A percentile compares a stretch with the other conserved stretches of the same genome.
Conservation (phyloP, 2,888 invertebrate genomes). For the Netelia virgata region DNA sequence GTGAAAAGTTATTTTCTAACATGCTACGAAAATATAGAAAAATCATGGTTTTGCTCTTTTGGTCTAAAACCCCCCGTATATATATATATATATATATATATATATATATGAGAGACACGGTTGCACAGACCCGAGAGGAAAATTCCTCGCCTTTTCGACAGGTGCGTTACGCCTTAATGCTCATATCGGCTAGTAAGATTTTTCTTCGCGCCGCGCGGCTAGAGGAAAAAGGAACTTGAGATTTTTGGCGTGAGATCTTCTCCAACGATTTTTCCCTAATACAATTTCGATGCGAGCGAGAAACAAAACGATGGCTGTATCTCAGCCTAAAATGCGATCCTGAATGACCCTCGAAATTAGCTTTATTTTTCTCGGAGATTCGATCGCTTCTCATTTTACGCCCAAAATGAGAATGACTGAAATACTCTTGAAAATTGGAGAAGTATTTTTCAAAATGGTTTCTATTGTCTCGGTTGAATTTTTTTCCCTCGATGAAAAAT, state of each 20-base stretch:
- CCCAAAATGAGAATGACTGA: slow-evolving; percentile 22
- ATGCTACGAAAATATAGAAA: no score
- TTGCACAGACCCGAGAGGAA: slow-evolving; percentile 11
- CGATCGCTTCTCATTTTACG: slow-evolving; percentile 51
- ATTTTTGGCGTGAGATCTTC: slow-evolving; percentile 29
- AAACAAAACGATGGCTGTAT: slow-evolving; percentile 12
- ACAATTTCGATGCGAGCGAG: slow-evolving; percentile 5
- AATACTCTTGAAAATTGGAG: slow-evolving; percentile 5
- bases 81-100: background rate
- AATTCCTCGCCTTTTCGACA: slow-evolving; percentile 47
- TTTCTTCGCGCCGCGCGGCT: slow-evolving; percentile 4
- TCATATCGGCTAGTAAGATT: slow-evolving; percentile 34
- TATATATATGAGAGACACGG: background rate
- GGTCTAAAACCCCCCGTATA: background rate
- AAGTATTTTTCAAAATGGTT: slow-evolving; percentile 47
- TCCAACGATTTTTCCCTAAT: slow-evolving; percentile 37
- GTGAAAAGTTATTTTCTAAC: no score
- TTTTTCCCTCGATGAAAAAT: slow-evolving; percentile 42
- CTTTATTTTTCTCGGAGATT: slow-evolving; percentile 46
- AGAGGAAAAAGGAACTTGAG: background rate
- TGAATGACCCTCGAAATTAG: slow-evolving; percentile 59
- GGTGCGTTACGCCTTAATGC: slow-evolving; percentile 46
- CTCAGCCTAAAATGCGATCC: background rate
- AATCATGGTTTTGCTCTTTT: no score
- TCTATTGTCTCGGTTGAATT: slow-evolving; percentile 16